phyloP scores from a whole-genome alignment of 2,797 vertebrate genomes.

The Diglossa cyanea region DNA sequence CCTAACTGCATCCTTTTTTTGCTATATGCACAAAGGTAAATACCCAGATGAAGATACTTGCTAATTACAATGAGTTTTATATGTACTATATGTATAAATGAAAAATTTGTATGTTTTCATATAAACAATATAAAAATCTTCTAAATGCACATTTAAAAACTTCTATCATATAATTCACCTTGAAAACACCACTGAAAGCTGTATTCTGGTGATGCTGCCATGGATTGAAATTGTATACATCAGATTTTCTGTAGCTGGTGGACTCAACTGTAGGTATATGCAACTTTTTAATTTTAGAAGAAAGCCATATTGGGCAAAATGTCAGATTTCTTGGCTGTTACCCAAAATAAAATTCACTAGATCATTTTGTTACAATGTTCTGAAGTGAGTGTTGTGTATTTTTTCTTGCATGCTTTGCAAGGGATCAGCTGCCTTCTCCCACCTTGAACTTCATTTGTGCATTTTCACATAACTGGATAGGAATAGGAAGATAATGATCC shows the following conservation, averaged over 20 bases:
- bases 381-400: constrained; percentile 49
- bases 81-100: constrained; percentile 71
- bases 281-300: constrained; percentile 67
- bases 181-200: constrained; percentile 52
- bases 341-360: constrained; percentile 70
- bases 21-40: constrained; percentile 58
- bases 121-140: constrained; percentile 63
- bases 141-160: constrained; percentile 61
- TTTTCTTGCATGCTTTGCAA: constrained; percentile 33
- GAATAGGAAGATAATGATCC: rapidly evolving
- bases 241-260: constrained; percentile 46
- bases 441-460: neutral
- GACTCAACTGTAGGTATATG: constrained; percentile 61
- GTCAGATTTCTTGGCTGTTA: constrained; percentile 71
- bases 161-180: constrained; percentile 44
- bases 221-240: constrained; percentile 32
- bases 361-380: constrained; percentile 66
- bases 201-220: constrained; percentile 38
- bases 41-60: constrained; percentile 52
- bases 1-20: constrained; percentile 44
- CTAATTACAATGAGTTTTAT: constrained; percentile 61
- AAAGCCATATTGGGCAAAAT: constrained; percentile 72
- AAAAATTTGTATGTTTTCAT: constrained; percentile 75
- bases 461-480: neutral
- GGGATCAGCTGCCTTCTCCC: neutral